Conservation (phyloP, 2,797 vertebrate species). For the Tolypeutes matacus region DNA sequence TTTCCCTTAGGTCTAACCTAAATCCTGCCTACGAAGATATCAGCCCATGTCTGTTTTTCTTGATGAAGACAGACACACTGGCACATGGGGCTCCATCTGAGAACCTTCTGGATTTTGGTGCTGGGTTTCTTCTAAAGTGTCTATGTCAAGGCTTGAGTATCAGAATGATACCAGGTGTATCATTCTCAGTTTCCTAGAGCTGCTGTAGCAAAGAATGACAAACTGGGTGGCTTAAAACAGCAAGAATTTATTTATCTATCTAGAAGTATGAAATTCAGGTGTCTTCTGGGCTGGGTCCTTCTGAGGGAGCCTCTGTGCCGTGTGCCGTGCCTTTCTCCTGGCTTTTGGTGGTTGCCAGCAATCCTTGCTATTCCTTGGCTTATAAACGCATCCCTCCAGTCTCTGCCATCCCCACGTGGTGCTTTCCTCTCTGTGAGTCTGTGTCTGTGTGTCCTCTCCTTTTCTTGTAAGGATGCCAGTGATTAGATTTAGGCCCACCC, state of each 20-base stretch:
- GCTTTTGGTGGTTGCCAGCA: not conserved
- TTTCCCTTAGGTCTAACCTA: conserved; percentile 14
- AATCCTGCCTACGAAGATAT: not conserved
- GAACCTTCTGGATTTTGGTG: not conserved
- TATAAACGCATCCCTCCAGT: not conserved
- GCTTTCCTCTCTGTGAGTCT: not conserved
- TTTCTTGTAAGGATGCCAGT: not conserved
- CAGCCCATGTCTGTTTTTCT: conserved; percentile 11
- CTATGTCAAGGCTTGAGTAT: not conserved
- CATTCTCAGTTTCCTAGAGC: not conserved
- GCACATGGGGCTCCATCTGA: not conserved
- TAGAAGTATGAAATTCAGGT: not conserved
- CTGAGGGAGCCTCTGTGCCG: not conserved
- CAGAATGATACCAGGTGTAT: not conserved
- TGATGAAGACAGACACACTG: conserved; percentile 19
- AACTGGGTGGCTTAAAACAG: not conserved
- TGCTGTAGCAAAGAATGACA: not conserved
- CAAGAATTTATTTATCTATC: not conserved
- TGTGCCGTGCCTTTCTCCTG: no score
- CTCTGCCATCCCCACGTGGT: not conserved
- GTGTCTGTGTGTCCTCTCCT: not conserved
- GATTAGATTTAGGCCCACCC: not conserved
- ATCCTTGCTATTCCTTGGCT: not conserved
- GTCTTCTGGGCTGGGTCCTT: not conserved
- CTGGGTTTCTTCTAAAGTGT: not conserved